Percentiles rank a stretch among this genome's conserved stretches.
Evolutionary conservation across 1,140 invertebrate species (phyloP).

Genomic region (Heliothis subflexa): DNA sequence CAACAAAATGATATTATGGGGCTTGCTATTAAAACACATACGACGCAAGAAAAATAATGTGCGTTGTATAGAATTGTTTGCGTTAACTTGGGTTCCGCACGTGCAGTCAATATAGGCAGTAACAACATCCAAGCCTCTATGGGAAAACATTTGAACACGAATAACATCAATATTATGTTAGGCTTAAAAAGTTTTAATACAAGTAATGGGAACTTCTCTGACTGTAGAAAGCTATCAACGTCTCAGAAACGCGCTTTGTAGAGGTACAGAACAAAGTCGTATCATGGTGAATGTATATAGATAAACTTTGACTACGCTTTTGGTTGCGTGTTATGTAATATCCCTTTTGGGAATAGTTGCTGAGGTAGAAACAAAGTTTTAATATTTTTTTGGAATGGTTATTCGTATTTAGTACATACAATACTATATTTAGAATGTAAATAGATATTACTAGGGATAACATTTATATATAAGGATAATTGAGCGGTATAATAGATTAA

Average conservation of each 20-base stretch:
- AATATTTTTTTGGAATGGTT: neutral
- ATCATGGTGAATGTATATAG: slow-evolving; percentile 10
- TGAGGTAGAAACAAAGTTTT: neutral
- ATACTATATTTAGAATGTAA: too few relatives aligned
- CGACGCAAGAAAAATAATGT: slow-evolving; percentile 33
- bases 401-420: neutral
- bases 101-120: slow-evolving; percentile 15
- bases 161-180: slow-evolving; percentile 47
- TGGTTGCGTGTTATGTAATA: neutral
- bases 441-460: too few relatives aligned
- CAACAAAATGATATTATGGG: slow-evolving; percentile 15
- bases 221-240: neutral
- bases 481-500: too few relatives aligned
- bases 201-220: slow-evolving; percentile 38
- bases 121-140: slow-evolving; percentile 37
- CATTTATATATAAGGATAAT: too few relatives aligned
- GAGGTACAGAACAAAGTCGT: neutral
- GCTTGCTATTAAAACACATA: neutral
- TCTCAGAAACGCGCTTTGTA: neutral
- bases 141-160: slow-evolving; percentile 29
- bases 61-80: slow-evolving; percentile 30
- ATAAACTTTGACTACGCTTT: slow-evolving; percentile 18
- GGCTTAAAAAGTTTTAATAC: slow-evolving; percentile 52
- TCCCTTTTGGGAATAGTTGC: neutral
- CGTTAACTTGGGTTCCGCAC: slow-evolving; percentile 31